Conservation (phyloP, 2,113 vertebrate genomes). For the Uropsilus gracilis region DNA sequence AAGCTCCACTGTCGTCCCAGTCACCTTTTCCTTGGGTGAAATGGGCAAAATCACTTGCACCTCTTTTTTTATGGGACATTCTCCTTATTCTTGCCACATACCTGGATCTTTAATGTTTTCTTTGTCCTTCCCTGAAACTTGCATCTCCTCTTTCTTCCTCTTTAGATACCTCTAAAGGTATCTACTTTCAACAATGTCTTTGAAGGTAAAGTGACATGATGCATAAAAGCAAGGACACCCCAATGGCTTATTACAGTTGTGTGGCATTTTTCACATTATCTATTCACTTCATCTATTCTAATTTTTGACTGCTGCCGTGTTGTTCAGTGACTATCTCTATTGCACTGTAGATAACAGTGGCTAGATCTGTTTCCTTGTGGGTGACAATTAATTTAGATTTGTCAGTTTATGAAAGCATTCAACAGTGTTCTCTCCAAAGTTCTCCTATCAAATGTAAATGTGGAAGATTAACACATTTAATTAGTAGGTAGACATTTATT, state of each 20-base stretch:
- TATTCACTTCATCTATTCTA: constrained; percentile 3
- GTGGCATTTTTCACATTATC: constrained; percentile 15
- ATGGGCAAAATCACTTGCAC: neutral
- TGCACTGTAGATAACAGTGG: neutral
- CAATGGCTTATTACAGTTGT: neutral
- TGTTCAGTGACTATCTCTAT: constrained; percentile 8
- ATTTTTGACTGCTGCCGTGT: neutral
- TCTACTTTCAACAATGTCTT: too few species aligned
- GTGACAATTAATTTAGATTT: constrained; percentile 46
- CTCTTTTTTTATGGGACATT: neutral
- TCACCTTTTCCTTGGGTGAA: neutral
- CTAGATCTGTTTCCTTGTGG: constrained; percentile 18
- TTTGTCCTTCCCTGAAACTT: neutral
- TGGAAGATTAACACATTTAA: constrained; percentile 55
- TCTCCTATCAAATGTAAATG: constrained; percentile 10
- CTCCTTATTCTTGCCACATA: neutral
- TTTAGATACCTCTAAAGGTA: too few species aligned
- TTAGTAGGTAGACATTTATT: constrained; percentile 40
- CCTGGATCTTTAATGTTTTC: neutral
- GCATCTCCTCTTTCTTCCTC: constrained; percentile 3
- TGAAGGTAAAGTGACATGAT: neutral
- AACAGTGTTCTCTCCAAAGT: neutral
- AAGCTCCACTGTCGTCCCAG: neutral
- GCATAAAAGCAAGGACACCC: neutral
- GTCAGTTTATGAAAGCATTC: neutral